Evolutionary conservation across 2,113 vertebrate genomes (phyloP), one percentile per base, ranked within the genome.

Genomic region (Mustela nigripes): DNA sequence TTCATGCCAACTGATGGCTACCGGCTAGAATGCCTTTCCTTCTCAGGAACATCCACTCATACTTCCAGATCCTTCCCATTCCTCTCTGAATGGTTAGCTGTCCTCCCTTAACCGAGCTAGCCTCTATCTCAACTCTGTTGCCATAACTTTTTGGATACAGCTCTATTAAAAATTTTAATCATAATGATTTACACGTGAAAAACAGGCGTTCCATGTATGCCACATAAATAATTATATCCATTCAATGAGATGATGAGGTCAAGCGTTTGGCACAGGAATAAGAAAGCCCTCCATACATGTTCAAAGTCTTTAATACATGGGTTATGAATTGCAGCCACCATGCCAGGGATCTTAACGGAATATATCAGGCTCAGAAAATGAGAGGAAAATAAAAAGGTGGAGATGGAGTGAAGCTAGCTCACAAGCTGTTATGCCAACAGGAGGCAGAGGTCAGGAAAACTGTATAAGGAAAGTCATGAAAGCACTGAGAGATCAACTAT

Each of bases 211-310:
- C 31, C 5, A n/a, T 22, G 26, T 48, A 65, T 53, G n/a, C 63
- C 53, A 96, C 79, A 42, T 50, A 86, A 93, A 86, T 67, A 95
- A 92, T 80, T 63, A 87, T 22, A 78, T 24, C 53, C 39, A 82
- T 79, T 83, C 95, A 95, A 36, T 84, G 11, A 79, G 11, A 78
- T 56, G 62, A 86, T 78, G 18, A 42, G 26, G 60, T 53, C 63
- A 93, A 86, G 26, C 24, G 69, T 26, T 71, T 50, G 39, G 33
- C 87, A 19, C 19, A 89, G 18, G 16, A 81, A 16, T 71, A 7
- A 76, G 67, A 22, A 92, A 87, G 50, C 21, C 89, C n/a, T 71
- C 33, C 19, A 12, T 28, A 63, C 6, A 56, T 31, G 48, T 63
- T 33, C 11, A 53, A 73, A 24, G 7, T 74, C 4, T 85, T 87